A percentile compares a stretch with the other conserved stretches of the same genome.
Conservation (phyloP, 2,113 vertebrate genomes). For the Poeciliopsis turrubarensis region DNA sequence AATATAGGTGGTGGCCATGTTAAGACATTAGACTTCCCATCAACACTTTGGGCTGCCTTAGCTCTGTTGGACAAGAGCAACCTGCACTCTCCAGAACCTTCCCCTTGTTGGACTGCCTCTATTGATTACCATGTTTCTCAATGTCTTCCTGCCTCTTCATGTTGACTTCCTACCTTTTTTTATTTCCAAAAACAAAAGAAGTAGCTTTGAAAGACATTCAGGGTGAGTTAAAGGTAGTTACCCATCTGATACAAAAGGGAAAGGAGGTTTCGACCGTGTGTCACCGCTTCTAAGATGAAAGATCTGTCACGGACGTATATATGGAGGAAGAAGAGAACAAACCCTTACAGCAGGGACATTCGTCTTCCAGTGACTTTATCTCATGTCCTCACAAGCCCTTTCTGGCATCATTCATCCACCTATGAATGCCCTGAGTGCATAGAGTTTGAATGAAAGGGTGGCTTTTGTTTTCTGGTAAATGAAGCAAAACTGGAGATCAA, state of each 20-base stretch:
- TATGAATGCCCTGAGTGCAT: slow-evolving; percentile 25
- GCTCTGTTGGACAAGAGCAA: background rate
- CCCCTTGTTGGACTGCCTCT: slow-evolving; percentile 53
- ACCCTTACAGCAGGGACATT: slow-evolving; percentile 28
- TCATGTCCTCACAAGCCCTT: slow-evolving; percentile 26
- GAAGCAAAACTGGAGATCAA: slow-evolving; percentile 5
- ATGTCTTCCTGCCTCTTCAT: slow-evolving; percentile 32
- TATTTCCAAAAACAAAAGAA: slow-evolving; percentile 66
- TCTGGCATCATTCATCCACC: slow-evolving; percentile 45
- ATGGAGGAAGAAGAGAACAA: slow-evolving; percentile 21
- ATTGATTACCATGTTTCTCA: slow-evolving; percentile 76
- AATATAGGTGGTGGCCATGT: no score
- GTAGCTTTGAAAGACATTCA: slow-evolving; percentile 40
- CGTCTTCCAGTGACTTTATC: slow-evolving; percentile 51
- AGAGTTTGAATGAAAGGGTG: slow-evolving; percentile 15
- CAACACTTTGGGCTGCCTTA: no score
- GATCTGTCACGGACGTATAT: slow-evolving; percentile 39
- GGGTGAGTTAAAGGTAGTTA: slow-evolving; percentile 60
- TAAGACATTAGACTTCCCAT: no score
- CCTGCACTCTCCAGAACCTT: slow-evolving; percentile 40
- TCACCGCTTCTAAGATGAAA: slow-evolving; percentile 44
- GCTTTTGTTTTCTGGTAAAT: slow-evolving; percentile 9
- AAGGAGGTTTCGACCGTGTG: slow-evolving; percentile 50
- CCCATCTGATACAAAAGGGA: slow-evolving; percentile 30
- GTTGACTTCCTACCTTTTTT: slow-evolving; percentile 46